phyloP scores from a whole-genome alignment of 2,113 vertebrate species.

The Scytalopus superciliaris region DNA sequence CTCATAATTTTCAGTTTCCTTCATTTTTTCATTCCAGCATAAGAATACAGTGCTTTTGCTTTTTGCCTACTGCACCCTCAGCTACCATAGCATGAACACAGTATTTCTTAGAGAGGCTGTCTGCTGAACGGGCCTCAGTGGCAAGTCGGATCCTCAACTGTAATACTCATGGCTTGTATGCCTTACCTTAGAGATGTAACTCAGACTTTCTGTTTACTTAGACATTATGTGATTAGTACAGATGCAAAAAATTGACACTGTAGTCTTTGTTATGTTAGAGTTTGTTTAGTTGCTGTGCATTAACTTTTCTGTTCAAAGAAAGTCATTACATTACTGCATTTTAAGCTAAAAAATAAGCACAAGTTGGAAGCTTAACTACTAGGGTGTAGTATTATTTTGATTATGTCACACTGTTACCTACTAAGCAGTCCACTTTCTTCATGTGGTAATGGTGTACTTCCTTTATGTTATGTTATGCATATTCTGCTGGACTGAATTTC shows the following conservation, averaged over 20 bases:
- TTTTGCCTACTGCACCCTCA: neutral
- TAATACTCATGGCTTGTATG: neutral
- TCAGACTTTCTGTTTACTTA: neutral
- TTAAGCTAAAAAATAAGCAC: neutral
- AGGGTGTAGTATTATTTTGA: neutral
- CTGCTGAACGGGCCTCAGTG: neutral
- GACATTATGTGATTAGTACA: neutral
- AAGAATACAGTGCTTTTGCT: neutral
- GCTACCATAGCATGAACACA: neutral
- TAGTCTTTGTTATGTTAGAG: neutral
- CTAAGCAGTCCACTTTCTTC: neutral
- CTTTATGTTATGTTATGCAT: neutral
- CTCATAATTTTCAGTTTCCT: neutral
- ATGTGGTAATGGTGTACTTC: neutral
- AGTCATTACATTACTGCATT: neutral
- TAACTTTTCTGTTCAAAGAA: neutral
- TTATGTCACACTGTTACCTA: neutral
- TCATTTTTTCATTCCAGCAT: neutral
- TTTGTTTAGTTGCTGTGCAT: neutral
- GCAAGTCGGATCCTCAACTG: neutral
- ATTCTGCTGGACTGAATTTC: neutral
- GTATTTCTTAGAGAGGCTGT: rapidly evolving
- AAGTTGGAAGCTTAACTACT: neutral
- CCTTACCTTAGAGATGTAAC: neutral
- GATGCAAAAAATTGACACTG: neutral